These are phyloP conservation scores for Aselliscus stoliczkanus DNA, from an alignment of 2,797 vertebrate species.

Conservation along the genomic window DNA sequence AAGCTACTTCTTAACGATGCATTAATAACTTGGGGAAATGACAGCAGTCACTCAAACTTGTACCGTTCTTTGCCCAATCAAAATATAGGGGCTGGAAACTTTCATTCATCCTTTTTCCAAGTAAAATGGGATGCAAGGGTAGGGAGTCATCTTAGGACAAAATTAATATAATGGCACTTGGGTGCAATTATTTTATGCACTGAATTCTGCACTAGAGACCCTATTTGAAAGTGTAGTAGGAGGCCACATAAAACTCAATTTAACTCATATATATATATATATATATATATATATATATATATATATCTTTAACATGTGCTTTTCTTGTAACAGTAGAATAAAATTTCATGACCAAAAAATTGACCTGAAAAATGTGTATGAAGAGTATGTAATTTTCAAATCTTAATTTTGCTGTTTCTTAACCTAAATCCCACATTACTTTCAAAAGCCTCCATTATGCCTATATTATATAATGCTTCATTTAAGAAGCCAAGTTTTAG, in stretches of 20 bases:
- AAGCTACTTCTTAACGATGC: background rate
- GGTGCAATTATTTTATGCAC: background rate
- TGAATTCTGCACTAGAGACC: background rate
- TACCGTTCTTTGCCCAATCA: background rate
- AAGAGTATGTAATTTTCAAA: conserved; percentile 37
- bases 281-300: too few relatives aligned
- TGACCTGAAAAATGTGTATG: conserved; percentile 55
- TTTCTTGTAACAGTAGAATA: conserved; percentile 50
- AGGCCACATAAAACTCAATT: conserved; percentile 23
- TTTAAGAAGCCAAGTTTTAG: conserved; percentile 37
- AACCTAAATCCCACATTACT: conserved; percentile 52
- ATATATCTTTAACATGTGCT: background rate
- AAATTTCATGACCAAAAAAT: conserved; percentile 50
- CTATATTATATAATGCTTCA: conserved; percentile 4
- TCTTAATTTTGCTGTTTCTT: conserved; percentile 57
- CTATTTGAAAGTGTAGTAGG: conserved; percentile 11
- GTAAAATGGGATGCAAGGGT: background rate
- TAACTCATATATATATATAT: background rate
- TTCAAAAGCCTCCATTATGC: conserved; percentile 39
- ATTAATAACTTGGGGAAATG: background rate
- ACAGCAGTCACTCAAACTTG: background rate
- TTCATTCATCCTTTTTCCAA: conserved; percentile 30
- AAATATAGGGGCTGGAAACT: background rate
- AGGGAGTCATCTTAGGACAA: background rate
- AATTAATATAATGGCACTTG: conserved; percentile 3